Conservation (phyloP, 1,140 invertebrate genomes). For the Vanessa tameamea region DNA sequence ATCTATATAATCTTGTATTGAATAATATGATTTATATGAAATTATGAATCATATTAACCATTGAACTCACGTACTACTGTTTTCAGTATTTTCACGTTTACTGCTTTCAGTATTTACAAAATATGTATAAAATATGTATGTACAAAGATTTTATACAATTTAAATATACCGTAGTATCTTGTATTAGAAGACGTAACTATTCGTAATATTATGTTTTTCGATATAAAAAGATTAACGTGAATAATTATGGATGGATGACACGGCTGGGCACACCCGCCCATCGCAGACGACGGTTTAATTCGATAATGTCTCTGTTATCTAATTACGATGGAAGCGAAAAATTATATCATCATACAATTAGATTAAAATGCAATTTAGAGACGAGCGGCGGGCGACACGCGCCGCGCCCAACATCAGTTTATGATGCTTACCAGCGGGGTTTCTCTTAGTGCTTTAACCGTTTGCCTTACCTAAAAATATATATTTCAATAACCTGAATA, state of each 20-base stretch:
- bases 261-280: conserved; percentile 57
- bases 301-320: conserved; percentile 73
- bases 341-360: conserved; percentile 78
- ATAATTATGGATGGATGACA: conserved; percentile 42
- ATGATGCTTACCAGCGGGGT: conserved; percentile 30
- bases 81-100: too few relatives aligned
- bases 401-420: conserved; percentile 39
- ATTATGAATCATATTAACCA: too few relatives aligned
- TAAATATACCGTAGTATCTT: too few relatives aligned
- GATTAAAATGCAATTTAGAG: conserved; percentile 80
- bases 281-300: conserved; percentile 66
- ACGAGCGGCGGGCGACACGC: conserved; percentile 66
- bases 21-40: too few relatives aligned
- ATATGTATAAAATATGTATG: too few relatives aligned
- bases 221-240: conserved; percentile 17
- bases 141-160: too few relatives aligned
- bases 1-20: too few relatives aligned
- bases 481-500: not conserved
- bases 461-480: not conserved
- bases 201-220: not conserved
- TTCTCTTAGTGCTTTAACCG: conserved; percentile 1
- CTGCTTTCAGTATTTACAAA: too few relatives aligned
- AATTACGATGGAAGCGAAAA: conserved; percentile 77
- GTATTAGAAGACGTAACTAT: not conserved
- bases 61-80: too few relatives aligned